phyloP scores from a whole-genome alignment of 1,140 invertebrate species.

The Drosophila elegans region DNA sequence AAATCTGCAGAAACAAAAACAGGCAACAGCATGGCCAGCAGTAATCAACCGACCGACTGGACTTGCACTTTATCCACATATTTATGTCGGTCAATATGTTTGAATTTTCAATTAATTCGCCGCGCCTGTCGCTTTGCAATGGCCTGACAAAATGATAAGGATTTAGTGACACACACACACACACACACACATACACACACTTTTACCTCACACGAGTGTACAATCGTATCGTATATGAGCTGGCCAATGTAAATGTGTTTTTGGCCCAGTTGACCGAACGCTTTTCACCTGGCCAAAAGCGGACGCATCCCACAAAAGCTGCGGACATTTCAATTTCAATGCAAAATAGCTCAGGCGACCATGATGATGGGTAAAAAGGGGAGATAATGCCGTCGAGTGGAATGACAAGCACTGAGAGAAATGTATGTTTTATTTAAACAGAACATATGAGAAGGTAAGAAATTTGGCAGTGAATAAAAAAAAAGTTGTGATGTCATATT shows the following conservation, averaged over 20 bases:
- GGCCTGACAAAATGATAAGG: conserved; percentile 15
- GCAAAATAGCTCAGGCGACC: conserved; percentile 62
- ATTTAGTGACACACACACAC: not conserved
- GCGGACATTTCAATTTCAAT: conserved; percentile 76
- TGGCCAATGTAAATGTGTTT: conserved; percentile 18
- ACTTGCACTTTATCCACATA: conserved; percentile 28
- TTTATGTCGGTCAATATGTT: conserved; percentile 34
- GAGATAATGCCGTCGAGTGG: not conserved
- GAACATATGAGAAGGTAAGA: not conserved
- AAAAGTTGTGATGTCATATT: too few species aligned
- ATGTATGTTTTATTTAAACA: not conserved
- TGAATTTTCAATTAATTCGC: conserved; percentile 40
- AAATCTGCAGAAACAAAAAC: conserved; percentile 10
- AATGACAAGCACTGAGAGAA: conserved; percentile 12
- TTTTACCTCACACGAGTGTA: not conserved
- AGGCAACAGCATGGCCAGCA: conserved; percentile 4
- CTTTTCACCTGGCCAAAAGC: conserved; percentile 35
- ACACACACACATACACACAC: not conserved
- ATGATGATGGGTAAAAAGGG: not conserved
- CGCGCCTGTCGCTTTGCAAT: conserved; percentile 9
- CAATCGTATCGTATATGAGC: not conserved
- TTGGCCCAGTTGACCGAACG: conserved; percentile 32
- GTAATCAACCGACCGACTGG: conserved; percentile 13
- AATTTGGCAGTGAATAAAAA: not conserved
- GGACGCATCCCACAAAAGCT: conserved; percentile 40